A percentile compares a stretch with the other conserved stretches of the same genome.
Conservation (phyloP, 2,888 invertebrate genomes). For the Poecilobothrus nobilitatus region DNA sequence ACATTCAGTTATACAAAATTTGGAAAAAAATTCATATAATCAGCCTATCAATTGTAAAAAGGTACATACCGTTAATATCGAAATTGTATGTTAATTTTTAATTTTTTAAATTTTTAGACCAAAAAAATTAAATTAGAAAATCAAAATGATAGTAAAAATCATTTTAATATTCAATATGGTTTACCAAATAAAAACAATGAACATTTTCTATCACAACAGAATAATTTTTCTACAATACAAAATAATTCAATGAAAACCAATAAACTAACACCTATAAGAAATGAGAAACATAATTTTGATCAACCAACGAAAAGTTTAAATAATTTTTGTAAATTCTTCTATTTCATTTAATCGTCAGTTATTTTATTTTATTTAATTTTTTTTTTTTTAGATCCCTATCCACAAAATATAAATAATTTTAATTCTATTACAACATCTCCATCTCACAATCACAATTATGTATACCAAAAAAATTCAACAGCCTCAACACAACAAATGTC, state of each 20-base stretch:
- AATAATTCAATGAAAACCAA: too few relatives aligned
- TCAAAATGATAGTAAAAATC: too few relatives aligned
- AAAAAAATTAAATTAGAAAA: too few relatives aligned
- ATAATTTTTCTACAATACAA: too few relatives aligned
- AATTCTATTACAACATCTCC: slow-evolving; percentile 12
- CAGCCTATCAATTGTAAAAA: neutral
- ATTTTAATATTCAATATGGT: too few relatives aligned
- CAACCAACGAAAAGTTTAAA: neutral
- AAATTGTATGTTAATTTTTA: too few relatives aligned
- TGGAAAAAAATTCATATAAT: neutral
- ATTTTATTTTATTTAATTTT: neutral
- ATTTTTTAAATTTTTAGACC: too few relatives aligned
- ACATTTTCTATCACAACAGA: too few relatives aligned
- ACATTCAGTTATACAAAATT: neutral
- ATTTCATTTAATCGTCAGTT: slow-evolving; percentile 2
- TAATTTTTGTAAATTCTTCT: neutral
- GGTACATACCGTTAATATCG: neutral
- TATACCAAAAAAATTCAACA: slow-evolving; percentile 20
- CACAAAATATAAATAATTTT: neutral
- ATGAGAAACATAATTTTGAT: neutral
- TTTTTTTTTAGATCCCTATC: neutral
- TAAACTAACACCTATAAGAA: too few relatives aligned
- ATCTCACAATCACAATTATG: slow-evolving; percentile 15
- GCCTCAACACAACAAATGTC: slow-evolving; percentile 1
- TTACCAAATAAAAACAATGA: too few relatives aligned